Evolutionary conservation across 2,113 vertebrate genomes (phyloP).

Genomic region (Lepus americanus): DNA sequence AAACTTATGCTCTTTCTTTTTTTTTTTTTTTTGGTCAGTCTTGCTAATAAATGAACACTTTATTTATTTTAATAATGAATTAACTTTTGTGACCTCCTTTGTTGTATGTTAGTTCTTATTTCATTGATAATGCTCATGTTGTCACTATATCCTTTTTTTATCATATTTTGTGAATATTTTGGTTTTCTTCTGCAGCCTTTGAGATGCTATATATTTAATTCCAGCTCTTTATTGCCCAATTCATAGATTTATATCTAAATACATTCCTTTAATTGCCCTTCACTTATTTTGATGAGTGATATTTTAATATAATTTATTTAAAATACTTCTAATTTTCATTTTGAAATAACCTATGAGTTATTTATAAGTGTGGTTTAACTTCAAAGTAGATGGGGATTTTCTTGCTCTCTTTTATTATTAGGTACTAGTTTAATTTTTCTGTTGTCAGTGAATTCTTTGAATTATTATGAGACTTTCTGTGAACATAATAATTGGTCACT

Average conservation of each 20-base stretch:
- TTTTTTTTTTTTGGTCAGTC: neutral
- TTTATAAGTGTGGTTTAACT: neutral
- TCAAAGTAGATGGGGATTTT: conserved; percentile 15
- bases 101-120: neutral
- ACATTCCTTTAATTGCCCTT: neutral
- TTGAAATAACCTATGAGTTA: conserved; percentile 9
- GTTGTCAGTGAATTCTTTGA: conserved; percentile 1
- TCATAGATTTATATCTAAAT: neutral
- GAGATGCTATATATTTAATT: neutral
- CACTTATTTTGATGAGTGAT: neutral
- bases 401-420: conserved; percentile 16
- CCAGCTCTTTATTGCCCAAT: neutral
- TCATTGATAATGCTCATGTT: neutral
- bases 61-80: neutral
- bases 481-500: neutral
- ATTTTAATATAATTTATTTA: conserved; percentile 60
- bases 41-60: neutral
- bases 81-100: neutral
- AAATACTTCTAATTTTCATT: conserved; percentile 57
- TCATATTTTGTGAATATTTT: neutral
- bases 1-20: neutral
- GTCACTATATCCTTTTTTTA: conserved; percentile 27
- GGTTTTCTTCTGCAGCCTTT: neutral
- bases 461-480: conserved; percentile 35
- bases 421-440: neutral